Conservation (phyloP, 2,113 vertebrate genomes). For the Clupea harengus region DNA sequence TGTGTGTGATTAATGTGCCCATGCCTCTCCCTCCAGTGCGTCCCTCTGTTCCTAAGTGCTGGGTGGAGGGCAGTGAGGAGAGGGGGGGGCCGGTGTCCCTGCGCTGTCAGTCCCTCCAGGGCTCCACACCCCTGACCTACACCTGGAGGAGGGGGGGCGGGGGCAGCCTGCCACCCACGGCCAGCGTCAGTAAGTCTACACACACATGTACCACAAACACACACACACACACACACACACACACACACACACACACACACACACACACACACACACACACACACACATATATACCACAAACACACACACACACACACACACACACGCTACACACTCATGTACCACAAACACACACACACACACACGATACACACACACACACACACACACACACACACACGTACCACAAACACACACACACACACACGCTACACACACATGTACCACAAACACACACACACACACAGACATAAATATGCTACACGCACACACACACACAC, state of each 20-base stretch:
- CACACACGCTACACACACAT: too few relatives aligned
- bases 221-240: neutral
- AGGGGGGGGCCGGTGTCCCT: constrained; percentile 72
- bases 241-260: too few relatives aligned
- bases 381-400: too few relatives aligned
- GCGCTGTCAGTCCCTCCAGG: constrained; percentile 71
- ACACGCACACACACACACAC: too few relatives aligned
- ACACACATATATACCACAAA: too few relatives aligned
- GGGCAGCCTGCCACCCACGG: constrained; percentile 54
- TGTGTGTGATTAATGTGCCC: too few relatives aligned
- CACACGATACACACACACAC: too few relatives aligned
- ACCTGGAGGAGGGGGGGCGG: constrained; percentile 76
- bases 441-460: too few relatives aligned
- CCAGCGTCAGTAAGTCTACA: constrained; percentile 55
- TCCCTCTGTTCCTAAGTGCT: constrained; percentile 78
- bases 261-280: too few relatives aligned
- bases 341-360: too few relatives aligned
- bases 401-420: too few relatives aligned
- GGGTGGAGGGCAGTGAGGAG: constrained; percentile 73
- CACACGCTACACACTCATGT: neutral
- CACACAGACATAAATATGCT: too few relatives aligned
- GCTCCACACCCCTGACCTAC: constrained; percentile 75
- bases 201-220: neutral
- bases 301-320: neutral
- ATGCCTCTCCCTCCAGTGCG: constrained; percentile 61